These are phyloP conservation scores for Ammodytes dubius DNA, from an alignment of 2,113 vertebrate species.

Conservation along the genomic window DNA sequence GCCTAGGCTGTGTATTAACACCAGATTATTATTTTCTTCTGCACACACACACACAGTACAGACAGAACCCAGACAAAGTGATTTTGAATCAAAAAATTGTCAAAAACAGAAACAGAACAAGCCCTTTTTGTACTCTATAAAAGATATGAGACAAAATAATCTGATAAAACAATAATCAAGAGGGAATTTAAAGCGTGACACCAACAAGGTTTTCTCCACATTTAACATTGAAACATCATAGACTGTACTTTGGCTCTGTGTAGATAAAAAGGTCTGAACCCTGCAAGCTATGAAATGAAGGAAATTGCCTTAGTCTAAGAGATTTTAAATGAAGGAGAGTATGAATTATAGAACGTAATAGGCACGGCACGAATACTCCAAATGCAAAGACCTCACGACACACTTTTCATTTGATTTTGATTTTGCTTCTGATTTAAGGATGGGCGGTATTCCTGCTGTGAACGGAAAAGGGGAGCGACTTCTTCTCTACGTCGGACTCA, in stretches of 20 bases:
- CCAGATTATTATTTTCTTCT: no score
- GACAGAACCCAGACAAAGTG: no score
- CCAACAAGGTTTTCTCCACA: no score
- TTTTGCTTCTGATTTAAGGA: conserved; percentile 80
- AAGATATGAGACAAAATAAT: no score
- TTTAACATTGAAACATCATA: background rate
- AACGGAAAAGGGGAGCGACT: conserved; percentile 94
- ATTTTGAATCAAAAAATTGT: no score
- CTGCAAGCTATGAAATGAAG: background rate
- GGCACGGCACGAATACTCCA: background rate
- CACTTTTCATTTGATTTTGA: background rate
- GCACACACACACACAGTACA: no score
- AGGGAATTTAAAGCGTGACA: no score
- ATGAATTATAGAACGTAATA: background rate
- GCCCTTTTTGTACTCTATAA: no score
- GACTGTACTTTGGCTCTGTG: background rate
- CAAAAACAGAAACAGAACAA: no score
- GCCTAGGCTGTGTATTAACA: no score
- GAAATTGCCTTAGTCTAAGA: background rate
- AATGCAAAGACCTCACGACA: background rate
- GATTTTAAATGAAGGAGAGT: background rate
- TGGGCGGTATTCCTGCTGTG: conserved; percentile 97
- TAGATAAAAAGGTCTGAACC: conserved; percentile 20
- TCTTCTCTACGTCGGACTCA: conserved; percentile 95
- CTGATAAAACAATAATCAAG: no score